Conservation (phyloP, 2,888 invertebrate genomes). For the Lasioglossum oenotherae region DNA sequence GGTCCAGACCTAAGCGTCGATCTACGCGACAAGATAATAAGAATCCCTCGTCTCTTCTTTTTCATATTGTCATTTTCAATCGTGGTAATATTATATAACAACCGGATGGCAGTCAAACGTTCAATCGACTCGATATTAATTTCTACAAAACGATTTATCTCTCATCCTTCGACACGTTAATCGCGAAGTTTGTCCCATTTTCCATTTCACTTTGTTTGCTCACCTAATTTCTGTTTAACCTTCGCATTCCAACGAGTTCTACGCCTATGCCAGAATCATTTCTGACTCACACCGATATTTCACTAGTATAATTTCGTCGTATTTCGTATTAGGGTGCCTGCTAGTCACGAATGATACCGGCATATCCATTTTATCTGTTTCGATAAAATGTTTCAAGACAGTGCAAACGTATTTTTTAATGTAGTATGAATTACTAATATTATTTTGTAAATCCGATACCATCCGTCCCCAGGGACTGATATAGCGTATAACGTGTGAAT, state of each 20-base stretch:
- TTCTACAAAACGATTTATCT: not conserved
- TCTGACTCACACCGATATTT: too few relatives aligned
- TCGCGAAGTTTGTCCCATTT: not conserved
- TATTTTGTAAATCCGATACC: not conserved
- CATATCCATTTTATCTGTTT: not conserved
- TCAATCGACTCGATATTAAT: not conserved
- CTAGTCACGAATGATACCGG: too few relatives aligned
- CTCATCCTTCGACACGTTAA: not conserved
- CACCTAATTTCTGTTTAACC: too few relatives aligned
- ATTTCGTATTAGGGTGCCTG: too few relatives aligned
- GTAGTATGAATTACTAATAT: not conserved
- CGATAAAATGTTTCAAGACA: not conserved
- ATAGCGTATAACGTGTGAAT: constrained; percentile 1
- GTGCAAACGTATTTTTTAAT: not conserved
- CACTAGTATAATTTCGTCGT: not conserved
- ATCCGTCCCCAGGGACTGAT: not conserved
- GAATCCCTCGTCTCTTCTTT: not conserved
- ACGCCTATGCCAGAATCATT: too few relatives aligned
- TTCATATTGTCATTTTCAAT: not conserved
- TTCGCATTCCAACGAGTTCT: too few relatives aligned
- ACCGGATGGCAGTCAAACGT: not conserved
- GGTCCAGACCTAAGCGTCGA: not conserved
- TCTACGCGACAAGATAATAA: not conserved
- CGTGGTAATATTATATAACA: not conserved
- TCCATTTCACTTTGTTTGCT: not conserved